Evolutionary conservation across 2,113 vertebrate genomes (phyloP), one percentile per base, ranked within the genome.

Genomic region (Daubentonia madagascariensis): DNA sequence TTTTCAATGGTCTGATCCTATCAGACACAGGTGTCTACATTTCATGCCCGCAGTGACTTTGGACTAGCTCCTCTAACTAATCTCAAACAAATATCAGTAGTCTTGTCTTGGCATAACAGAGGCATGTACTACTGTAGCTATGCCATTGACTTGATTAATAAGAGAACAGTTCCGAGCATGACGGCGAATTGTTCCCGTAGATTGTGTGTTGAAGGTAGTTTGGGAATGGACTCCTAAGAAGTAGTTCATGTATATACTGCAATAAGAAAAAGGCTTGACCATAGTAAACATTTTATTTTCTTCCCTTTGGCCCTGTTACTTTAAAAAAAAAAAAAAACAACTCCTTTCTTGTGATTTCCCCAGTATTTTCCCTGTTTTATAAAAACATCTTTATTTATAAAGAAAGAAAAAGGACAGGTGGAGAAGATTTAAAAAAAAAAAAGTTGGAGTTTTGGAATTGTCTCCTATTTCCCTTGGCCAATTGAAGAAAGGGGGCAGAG

Each of bases 381-480:
- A 52, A 94, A 94, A 90, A 79, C 35, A 50, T 85, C n/a, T 85
- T 87, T 91, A 85, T 72, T 89, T 84, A 35, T 45, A 84, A 94
- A 48, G n/a, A 52, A 91, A 83, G 50, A 43, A 88, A 94, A 92
- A 50, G 65, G 63, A 80, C 73, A 92, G 79, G 73, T 96, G 20
- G 93, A 85, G 54, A 91, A 85, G 83, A 17, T 12, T 57, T 1
- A 16, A 8, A 54, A 59, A 85, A 75, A 16, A 8, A 54, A 59
- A 85, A 75, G 61, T 85, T 95, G 54, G 85, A n/a, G 76, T 75
- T 92, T 93, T 48, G 81, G 76, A 88, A 28, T 76, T 68, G 32
- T 76, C 88, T 89, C 63, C 72, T 57, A 12, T 89, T 94, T 96
- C 17, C 89, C 79, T 89, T 91, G 98, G 45, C 81, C 83, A 91